These are phyloP conservation scores for Cuculus canorus DNA, from an alignment of 2,797 vertebrate genomes.

Conservation along the genomic window DNA sequence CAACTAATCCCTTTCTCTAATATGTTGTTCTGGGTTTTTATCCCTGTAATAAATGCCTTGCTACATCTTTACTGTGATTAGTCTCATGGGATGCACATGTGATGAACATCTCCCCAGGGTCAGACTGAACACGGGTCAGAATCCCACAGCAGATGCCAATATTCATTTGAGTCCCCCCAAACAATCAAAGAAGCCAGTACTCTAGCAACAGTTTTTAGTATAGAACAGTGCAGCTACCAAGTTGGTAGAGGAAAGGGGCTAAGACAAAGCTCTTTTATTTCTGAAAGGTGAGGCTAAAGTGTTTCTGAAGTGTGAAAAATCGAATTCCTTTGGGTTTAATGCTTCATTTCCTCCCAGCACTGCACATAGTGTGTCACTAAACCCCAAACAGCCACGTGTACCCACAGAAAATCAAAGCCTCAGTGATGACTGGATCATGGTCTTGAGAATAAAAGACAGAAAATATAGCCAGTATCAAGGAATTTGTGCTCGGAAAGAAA, in stretches of 20 bases:
- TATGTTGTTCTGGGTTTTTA: slow-evolving; percentile 9
- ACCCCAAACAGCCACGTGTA: neutral
- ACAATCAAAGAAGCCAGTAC: neutral
- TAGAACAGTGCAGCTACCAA: neutral
- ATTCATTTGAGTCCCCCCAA: rapidly evolving
- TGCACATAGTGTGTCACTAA: neutral
- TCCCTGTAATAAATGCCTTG: slow-evolving; percentile 1
- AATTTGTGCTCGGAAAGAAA: neutral
- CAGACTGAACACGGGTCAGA: neutral
- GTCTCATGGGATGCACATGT: slow-evolving; percentile 7
- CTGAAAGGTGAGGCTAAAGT: neutral
- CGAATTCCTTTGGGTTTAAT: neutral
- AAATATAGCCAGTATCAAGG: neutral
- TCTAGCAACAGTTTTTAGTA: neutral
- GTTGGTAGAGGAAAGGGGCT: neutral
- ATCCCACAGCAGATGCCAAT: neutral
- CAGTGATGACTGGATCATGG: neutral
- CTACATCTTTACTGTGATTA: slow-evolving; percentile 24
- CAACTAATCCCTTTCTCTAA: slow-evolving; percentile 32
- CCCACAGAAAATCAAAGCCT: neutral
- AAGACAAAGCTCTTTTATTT: neutral
- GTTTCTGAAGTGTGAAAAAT: neutral
- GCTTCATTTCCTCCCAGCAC: neutral
- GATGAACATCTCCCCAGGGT: neutral
- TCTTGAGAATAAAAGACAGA: neutral